Base-by-base conservation (phyloP, 1,140 invertebrate species). In the Solenopsis invicta region DNA sequence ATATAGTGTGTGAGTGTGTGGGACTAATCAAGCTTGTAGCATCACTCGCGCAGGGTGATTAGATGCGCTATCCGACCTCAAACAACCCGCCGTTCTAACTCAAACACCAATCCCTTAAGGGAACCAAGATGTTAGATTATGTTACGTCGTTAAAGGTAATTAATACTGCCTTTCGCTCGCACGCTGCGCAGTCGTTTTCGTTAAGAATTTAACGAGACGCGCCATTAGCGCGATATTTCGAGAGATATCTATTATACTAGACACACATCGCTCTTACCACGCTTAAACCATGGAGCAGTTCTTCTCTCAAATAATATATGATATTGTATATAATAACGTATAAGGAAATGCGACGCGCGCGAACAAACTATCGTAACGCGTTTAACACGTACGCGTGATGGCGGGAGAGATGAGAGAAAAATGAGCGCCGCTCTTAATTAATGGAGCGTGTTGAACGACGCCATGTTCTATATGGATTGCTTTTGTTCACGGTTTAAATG, bases 31-130 rank as follows among this genome's bases (percentile, higher is more conserved):
- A 89, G 77, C 86, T 81, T 80, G 87, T 66, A 87, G 87, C 74
- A 87, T 92, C 88, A 90, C 85, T 88, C 61, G 90, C 45, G 90
- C 45, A 64, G 59, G 69, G 84, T 90, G 90, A 92, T 92, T 90
- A 91, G 87, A 52, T 66, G 86, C 82, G 87, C 89, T 92, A 92
- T 88, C 88, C 90, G 59, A 90, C 88, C 84, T 88, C 88, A 89
- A 91, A 91, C 91, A 91, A 71, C 52, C 82, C 87, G 67, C 74
- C 56, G 41, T 71, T 76, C 78, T 37, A 78, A 89, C 87, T 90
- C 84, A 84, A 91, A 85, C 87, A 80, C n/a, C 61, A 72, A 50
- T 66, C 54, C 74, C 41, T 84, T 85, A 84, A 77, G 62, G 54
- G 61, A 85, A 81, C 74, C 71, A 87, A 91, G 76, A 77, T 87